Conservation (phyloP, 2,797 vertebrate species). For the Enteromius trimaculatus region DNA sequence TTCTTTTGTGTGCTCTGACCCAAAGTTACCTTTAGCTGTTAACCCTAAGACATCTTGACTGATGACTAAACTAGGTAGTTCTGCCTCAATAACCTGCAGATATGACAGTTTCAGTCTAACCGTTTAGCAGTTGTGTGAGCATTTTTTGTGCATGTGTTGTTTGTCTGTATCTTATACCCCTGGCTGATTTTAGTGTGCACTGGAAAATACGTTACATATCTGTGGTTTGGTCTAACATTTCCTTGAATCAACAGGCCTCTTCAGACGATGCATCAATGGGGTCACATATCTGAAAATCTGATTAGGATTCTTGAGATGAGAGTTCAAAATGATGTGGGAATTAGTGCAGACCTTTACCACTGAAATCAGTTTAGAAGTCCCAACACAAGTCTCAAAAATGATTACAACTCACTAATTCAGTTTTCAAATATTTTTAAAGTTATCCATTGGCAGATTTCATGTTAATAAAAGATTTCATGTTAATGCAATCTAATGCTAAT, state of each 20-base stretch:
- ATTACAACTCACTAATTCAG: background rate
- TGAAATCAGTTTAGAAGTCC: background rate
- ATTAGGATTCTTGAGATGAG: constrained; percentile 5
- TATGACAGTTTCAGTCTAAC: constrained; percentile 56
- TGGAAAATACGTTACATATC: constrained; percentile 50
- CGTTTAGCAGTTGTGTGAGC: constrained; percentile 38
- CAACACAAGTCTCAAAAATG: background rate
- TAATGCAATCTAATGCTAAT: background rate
- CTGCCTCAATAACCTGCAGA: constrained; percentile 46
- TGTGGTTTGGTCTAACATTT: constrained; percentile 46
- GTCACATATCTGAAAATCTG: constrained; percentile 1
- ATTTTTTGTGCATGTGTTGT: background rate
- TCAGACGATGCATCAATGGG: background rate
- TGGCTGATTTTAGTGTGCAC: constrained; percentile 19
- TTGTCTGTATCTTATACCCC: background rate
- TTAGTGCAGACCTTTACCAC: background rate
- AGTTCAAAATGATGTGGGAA: background rate
- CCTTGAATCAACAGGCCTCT: constrained; percentile 36
- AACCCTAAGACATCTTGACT: constrained; percentile 39
- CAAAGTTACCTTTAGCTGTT: constrained; percentile 40
- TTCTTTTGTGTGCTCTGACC: constrained; percentile 6
- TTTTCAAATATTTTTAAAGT: background rate
- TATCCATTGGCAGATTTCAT: background rate
- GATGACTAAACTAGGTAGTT: constrained; percentile 54
- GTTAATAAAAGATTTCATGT: background rate